Conservation (phyloP, 1,140 invertebrate genomes). For the Diploscapter pachys region DNA sequence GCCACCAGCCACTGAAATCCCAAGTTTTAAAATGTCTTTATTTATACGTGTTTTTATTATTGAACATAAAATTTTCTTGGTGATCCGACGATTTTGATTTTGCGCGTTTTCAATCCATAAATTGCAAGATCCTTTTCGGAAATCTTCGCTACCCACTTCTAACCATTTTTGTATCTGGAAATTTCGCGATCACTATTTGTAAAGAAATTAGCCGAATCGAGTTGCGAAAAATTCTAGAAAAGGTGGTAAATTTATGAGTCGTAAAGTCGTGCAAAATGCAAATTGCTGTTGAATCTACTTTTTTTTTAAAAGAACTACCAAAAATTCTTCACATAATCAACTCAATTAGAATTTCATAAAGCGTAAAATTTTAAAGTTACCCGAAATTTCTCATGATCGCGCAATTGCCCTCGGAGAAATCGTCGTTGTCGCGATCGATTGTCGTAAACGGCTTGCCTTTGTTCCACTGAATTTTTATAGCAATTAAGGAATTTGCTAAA, state of each 20-base stretch:
- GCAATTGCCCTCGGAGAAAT: not conserved
- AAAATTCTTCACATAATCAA: not conserved
- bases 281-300: not conserved
- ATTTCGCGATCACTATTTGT: too few relatives aligned
- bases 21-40: conserved; percentile 1
- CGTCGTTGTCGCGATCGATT: conserved; percentile 9
- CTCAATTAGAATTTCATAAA: not conserved
- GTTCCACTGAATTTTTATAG: not conserved
- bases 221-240: not conserved
- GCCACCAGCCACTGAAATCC: conserved; percentile 8
- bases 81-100: not conserved
- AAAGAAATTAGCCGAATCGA: too few relatives aligned
- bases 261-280: not conserved
- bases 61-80: too few relatives aligned
- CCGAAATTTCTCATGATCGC: not conserved
- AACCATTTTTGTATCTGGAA: too few relatives aligned
- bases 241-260: not conserved
- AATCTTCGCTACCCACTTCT: not conserved
- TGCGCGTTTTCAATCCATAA: not conserved
- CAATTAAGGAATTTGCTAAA: too few relatives aligned
- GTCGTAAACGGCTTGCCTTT: conserved; percentile 8
- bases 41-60: not conserved
- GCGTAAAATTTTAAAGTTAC: not conserved
- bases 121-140: not conserved
- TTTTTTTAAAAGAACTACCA: not conserved